Base-by-base conservation (phyloP, 2,797 vertebrate species). In the Schizothorax lantsangensis region DNA sequence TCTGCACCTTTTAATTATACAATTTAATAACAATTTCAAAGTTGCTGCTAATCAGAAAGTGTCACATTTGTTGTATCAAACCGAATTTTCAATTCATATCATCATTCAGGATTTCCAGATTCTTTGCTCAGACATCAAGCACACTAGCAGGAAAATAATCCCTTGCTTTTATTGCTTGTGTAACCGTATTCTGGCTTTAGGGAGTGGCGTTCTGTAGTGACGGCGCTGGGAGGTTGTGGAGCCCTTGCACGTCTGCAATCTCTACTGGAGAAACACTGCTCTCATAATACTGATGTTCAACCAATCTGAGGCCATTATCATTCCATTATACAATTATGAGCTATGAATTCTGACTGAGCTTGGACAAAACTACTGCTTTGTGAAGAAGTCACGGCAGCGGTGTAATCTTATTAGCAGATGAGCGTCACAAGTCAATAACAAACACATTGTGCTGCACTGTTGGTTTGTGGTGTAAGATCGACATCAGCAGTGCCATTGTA, bases 101-200 rank as follows among this genome's bases (percentile, higher is more conserved):
- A 68, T 77, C 74, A 57, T 38, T 85, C 62, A 79, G 74, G 75
- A 36, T 79, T 52, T 26, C 17, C 38, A 62, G 33, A 79, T 52
- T 81, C 69, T 84, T 57, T 40, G 73, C 26, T 84, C 54, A 73
- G 81, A 82, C 88, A 74, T 72, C 45, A 43, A 45, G 47, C 23
- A 81, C 91, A 92, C 89, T 90, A 92, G 93, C 92, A 91, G 88
- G 30, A 88, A 94, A 88, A 90, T 95, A 95, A 95, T 95, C 96
- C 40, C 95, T 92, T 92, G 90, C 91, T 95, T 95, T 68, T 95
- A 93, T 95, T 96, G 93, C 94, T 97, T 97, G 96, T 96, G 94
- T 97, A 97, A 97, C 95, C 89, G 89, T 93, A 94, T 93, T 93
- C 93, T 92, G 93, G 95, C 92, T 89, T 94, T 94, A 93, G 84